Evolutionary conservation across 2,113 vertebrate genomes (phyloP).

Genomic region (Pluvialis apricaria): DNA sequence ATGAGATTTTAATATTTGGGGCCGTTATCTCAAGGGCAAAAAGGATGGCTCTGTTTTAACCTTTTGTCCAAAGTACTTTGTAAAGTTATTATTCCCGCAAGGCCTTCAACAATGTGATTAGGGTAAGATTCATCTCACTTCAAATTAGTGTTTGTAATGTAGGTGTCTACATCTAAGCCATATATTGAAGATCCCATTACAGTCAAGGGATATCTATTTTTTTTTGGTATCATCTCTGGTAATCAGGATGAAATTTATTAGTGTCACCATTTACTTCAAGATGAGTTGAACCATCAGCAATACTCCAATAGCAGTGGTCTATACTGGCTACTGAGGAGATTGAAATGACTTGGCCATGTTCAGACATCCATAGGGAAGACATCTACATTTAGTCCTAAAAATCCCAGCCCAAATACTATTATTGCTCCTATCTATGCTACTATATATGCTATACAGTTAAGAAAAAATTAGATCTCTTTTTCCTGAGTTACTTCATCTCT

Average conservation of each 20-base stretch:
- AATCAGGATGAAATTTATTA: not conserved
- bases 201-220: not conserved
- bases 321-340: not conserved
- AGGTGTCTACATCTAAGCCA: not conserved
- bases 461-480: not conserved
- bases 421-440: not conserved
- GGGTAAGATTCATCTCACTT: not conserved
- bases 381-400: not conserved
- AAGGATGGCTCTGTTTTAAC: not conserved
- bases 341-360: not conserved
- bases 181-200: not conserved
- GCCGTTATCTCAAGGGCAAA: not conserved
- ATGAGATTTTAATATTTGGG: not conserved
- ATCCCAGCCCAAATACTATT: not conserved
- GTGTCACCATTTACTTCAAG: not conserved
- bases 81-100: not conserved
- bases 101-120: not conserved
- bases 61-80: not conserved
- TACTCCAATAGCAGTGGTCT: not conserved
- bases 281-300: not conserved
- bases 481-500: not conserved
- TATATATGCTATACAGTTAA: not conserved
- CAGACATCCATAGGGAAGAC: not conserved
- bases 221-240: not conserved
- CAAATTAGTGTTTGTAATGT: not conserved